Conservation (phyloP, 2,797 vertebrate genomes). For the Anableps anableps region DNA sequence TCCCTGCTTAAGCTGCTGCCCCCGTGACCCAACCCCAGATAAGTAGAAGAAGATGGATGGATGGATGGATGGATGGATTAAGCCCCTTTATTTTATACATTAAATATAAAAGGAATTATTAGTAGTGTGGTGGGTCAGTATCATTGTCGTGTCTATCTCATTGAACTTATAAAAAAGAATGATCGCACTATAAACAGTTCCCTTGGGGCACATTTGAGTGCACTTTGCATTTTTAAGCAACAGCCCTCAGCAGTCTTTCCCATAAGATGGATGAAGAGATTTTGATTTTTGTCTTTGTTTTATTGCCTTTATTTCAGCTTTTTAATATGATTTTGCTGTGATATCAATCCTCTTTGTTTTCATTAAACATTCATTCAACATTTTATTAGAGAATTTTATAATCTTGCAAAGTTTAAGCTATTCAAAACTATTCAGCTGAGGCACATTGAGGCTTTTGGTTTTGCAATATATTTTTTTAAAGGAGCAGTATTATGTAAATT, state of each 20-base stretch:
- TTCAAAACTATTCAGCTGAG: neutral
- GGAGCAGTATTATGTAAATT: too few relatives aligned
- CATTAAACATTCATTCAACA: neutral
- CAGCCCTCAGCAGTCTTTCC: conserved; percentile 24
- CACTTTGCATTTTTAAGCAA: conserved; percentile 36
- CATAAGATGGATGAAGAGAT: conserved; percentile 6
- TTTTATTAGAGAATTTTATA: neutral
- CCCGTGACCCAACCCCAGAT: too few relatives aligned
- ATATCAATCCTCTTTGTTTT: neutral
- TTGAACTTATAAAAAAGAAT: conserved; percentile 33
- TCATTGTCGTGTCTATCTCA: conserved; percentile 7
- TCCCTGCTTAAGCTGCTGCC: too few relatives aligned
- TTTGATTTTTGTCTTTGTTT: neutral
- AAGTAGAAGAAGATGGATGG: too few relatives aligned
- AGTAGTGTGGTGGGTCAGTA: neutral
- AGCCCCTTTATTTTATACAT: neutral
- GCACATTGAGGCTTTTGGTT: neutral
- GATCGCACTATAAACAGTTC: neutral
- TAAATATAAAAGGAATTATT: neutral
- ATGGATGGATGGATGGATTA: too few relatives aligned
- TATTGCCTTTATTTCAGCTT: neutral
- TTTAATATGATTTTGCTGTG: neutral
- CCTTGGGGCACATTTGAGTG: neutral
- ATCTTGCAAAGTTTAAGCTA: neutral
- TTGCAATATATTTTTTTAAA: neutral